phyloP scores from a whole-genome alignment of 1,140 invertebrate genomes.

The Trichoplusia ni region DNA sequence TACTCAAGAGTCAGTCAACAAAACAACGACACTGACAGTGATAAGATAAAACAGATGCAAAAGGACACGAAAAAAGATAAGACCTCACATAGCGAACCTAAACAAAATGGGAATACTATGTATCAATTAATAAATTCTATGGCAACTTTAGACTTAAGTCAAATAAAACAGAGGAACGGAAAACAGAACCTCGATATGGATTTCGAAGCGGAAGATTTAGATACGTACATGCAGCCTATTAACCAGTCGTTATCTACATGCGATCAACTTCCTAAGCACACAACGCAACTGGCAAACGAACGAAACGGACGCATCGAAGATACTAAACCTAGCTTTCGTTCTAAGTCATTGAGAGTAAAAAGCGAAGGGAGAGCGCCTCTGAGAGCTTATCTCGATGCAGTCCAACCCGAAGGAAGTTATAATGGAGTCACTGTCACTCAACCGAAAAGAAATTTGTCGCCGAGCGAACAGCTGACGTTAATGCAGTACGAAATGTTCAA shows the following conservation, averaged over 20 bases:
- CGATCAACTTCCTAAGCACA: constrained; percentile 72
- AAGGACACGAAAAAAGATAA: constrained; percentile 66
- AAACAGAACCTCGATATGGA: constrained; percentile 63
- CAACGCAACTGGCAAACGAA: constrained; percentile 62
- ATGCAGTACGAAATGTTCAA: constrained; percentile 77
- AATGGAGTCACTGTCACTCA: constrained; percentile 79
- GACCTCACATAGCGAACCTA: constrained; percentile 38
- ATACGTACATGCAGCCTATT: constrained; percentile 72
- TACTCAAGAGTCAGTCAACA: constrained; percentile 80
- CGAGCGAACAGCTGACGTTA: constrained; percentile 75
- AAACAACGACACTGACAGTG: constrained; percentile 77
- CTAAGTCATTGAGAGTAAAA: constrained; percentile 79
- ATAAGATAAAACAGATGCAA: constrained; percentile 72
- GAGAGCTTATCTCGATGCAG: constrained; percentile 66
- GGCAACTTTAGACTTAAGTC: constrained; percentile 74
- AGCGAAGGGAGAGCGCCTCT: constrained; percentile 76
- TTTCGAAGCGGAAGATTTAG: constrained; percentile 73
- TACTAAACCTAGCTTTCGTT: constrained; percentile 74
- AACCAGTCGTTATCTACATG: constrained; percentile 73
- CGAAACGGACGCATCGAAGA: constrained; percentile 69
- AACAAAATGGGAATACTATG: constrained; percentile 63
- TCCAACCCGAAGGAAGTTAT: constrained; percentile 53
- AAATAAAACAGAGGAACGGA: constrained; percentile 63
- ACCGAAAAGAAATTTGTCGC: constrained; percentile 79
- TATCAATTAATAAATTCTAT: constrained; percentile 77